Evolutionary conservation across 1,140 invertebrate species (phyloP), one percentile per base, ranked within the genome.

Genomic region (Drosophila sp.): DNA sequence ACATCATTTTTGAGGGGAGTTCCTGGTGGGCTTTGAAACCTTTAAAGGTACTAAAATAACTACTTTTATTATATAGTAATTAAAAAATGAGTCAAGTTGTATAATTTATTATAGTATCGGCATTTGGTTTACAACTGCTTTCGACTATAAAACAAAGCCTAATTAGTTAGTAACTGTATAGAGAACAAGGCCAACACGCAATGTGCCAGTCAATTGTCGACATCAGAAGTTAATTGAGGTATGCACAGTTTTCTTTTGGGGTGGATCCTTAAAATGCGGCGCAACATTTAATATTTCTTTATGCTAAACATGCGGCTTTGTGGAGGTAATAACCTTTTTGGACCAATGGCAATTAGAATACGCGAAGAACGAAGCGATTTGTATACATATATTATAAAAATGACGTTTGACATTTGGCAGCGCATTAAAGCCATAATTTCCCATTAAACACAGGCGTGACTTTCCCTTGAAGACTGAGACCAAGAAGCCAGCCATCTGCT

Each of bases 391-490:
- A 46, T 50, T 61, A 61, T 21, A 45, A 61, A 38, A 29, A 61
- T 4, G 14, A 34, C 50, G 53, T 38, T 71, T 62, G 64, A 72
- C 69, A 64, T 64, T 59, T 61, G 62, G 64, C 58, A 64, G 50
- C 36, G 51, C 83, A 89, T 89, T 89, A 89, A 83, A 89, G 84
- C 69, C 72, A 89, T 89, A 89, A 83, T 89, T 89, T 83, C 80
- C 74, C 84, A 89, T 89, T 89, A 89, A 89, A 75, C 61, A 50
- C 84, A 89, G 84, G 87, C 83, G 83, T 89, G 83, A 89, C 83
- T 66, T 45, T 77, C 61, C 61, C 81, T n/a, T n/a, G n/a, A n/a
- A n/a, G n/a, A n/a, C n/a, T n/a, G 27, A 58, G 38, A 59, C 71
- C 72, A 53, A 53, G 13, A 7, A 43, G 54, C 14, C 25, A 29